Conservation (phyloP, 2,113 vertebrate species). For the Pelodiscus sinensis region DNA sequence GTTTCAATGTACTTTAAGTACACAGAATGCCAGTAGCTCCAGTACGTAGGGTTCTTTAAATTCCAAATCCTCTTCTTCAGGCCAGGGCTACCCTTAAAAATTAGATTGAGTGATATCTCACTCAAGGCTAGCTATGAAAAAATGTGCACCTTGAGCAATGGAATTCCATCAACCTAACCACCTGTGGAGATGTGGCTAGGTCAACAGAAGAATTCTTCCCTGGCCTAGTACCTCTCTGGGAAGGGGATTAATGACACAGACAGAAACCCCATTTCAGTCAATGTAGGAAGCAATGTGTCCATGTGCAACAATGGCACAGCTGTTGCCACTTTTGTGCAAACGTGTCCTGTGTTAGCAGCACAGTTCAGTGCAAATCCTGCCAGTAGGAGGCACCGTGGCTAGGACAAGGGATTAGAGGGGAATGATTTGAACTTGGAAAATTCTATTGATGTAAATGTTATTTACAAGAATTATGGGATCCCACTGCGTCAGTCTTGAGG, state of each 20-base stretch:
- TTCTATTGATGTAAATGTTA: accelerated
- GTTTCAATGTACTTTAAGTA: not conserved
- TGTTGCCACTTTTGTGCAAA: too few species aligned
- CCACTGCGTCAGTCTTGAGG: not conserved
- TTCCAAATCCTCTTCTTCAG: not conserved
- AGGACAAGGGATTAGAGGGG: not conserved
- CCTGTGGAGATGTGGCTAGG: too few species aligned
- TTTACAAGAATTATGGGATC: not conserved
- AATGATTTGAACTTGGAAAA: not conserved
- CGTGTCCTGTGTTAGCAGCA: too few species aligned
- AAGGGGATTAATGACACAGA: too few species aligned
- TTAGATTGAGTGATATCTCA: not conserved
- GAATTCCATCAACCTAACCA: too few species aligned
- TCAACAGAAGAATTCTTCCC: too few species aligned
- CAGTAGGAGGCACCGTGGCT: not conserved
- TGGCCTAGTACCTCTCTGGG: too few species aligned
- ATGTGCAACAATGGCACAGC: too few species aligned
- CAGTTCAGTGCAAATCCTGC: not conserved
- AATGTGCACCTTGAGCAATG: too few species aligned
- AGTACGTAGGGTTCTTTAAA: not conserved
- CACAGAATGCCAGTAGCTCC: not conserved
- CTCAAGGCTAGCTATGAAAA: too few species aligned
- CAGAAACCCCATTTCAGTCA: too few species aligned
- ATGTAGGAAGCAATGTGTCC: too few species aligned
- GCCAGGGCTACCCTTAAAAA: not conserved